Evolutionary conservation across 2,888 invertebrate genomes (phyloP).

Genomic region (Agonopterix alstromeriana): DNA sequence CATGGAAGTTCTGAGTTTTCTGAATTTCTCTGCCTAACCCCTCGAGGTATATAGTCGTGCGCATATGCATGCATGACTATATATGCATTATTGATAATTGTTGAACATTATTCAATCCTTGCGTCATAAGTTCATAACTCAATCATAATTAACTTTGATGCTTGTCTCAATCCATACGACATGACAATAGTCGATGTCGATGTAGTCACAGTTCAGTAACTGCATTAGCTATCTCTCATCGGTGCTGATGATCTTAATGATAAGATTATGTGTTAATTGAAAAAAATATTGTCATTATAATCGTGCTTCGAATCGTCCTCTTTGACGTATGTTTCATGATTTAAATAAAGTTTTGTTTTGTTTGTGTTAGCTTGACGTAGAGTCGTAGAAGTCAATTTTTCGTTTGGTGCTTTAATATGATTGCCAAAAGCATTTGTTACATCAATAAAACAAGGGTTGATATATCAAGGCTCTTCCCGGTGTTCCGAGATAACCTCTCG

Average conservation of each 20-base stretch:
- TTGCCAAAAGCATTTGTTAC: neutral
- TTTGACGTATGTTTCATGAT: too few relatives aligned
- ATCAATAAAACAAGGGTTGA: neutral
- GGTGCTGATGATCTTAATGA: conserved; percentile 29
- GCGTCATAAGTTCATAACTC: too few relatives aligned
- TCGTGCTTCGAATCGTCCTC: conserved; percentile 37
- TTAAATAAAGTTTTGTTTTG: too few relatives aligned
- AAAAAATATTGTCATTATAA: conserved; percentile 35
- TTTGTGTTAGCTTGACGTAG: neutral
- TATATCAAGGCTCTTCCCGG: conserved; percentile 8
- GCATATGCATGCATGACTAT: too few relatives aligned
- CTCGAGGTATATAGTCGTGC: too few relatives aligned
- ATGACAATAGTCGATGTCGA: conserved; percentile 8
- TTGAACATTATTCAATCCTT: too few relatives aligned
- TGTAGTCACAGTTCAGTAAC: conserved; percentile 22
- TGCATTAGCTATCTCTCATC: conserved; percentile 31
- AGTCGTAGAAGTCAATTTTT: neutral
- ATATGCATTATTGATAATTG: too few relatives aligned
- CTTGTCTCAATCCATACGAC: too few relatives aligned
- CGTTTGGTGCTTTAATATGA: neutral
- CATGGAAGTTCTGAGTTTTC: too few relatives aligned
- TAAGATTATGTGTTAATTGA: conserved; percentile 31
- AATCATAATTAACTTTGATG: too few relatives aligned
- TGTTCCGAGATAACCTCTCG: conserved; percentile 9
- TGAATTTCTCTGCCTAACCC: too few relatives aligned